Evolutionary conservation across 2,888 invertebrate species (phyloP).

Genomic region (Caenorhabditis drosophilae): DNA sequence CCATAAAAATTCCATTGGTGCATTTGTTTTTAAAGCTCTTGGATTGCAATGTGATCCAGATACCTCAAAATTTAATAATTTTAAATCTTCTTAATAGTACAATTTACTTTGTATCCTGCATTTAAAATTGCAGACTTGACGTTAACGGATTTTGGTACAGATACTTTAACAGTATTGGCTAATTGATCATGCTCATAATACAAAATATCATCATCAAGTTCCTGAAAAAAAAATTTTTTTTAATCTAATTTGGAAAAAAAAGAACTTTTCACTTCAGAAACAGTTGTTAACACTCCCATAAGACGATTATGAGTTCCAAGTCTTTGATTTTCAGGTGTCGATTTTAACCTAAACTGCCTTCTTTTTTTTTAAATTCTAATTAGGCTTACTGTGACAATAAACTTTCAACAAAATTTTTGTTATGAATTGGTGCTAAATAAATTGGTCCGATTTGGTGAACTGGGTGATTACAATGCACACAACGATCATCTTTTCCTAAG

Average conservation of each 20-base stretch:
- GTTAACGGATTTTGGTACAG: constrained; percentile 63
- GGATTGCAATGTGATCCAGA: constrained; percentile 89
- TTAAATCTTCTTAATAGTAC: too few relatives aligned
- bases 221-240: too few relatives aligned
- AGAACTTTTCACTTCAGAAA: too few relatives aligned
- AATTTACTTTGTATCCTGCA: constrained; percentile 79
- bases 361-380: neutral
- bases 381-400: constrained; percentile 72
- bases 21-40: constrained; percentile 88
- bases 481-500: constrained; percentile 41
- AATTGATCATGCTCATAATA: constrained; percentile 85
- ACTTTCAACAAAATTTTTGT: constrained; percentile 78
- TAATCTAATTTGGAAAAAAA: too few relatives aligned
- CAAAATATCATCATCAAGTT: constrained; percentile 73
- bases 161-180: constrained; percentile 74
- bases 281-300: constrained; percentile 81
- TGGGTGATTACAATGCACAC: constrained; percentile 56
- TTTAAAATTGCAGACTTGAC: constrained; percentile 86
- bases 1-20: constrained; percentile 86
- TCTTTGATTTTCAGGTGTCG: constrained; percentile 70
- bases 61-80: too few relatives aligned
- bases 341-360: constrained; percentile 40
- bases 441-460: constrained; percentile 87
- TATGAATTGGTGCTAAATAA: constrained; percentile 87
- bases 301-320: constrained; percentile 81